These are phyloP conservation scores for Pangasius macronema DNA, from an alignment of 2,797 vertebrate genomes.

Conservation along the genomic window DNA sequence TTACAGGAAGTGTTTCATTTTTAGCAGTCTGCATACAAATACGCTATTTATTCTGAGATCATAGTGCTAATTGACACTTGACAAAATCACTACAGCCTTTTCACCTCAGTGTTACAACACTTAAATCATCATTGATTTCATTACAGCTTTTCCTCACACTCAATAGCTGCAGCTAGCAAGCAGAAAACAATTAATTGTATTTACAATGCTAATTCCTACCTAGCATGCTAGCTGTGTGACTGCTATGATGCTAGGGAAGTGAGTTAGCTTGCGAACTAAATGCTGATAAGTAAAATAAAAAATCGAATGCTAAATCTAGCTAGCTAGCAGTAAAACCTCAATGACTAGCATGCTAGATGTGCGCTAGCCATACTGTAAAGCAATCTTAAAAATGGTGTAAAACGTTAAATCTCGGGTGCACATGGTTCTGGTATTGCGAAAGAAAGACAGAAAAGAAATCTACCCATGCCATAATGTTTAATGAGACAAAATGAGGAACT, in stretches of 20 bases:
- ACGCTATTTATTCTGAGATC: not conserved
- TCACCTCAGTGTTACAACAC: not conserved
- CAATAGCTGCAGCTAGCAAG: not conserved
- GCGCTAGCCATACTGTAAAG: not conserved
- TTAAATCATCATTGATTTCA: not conserved
- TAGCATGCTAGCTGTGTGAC: not conserved
- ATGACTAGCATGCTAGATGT: not conserved
- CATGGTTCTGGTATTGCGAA: slow-evolving; percentile 4
- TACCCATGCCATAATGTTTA: not conserved
- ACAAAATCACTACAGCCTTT: not conserved
- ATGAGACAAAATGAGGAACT: not conserved
- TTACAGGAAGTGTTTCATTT: not conserved
- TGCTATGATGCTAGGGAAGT: not conserved
- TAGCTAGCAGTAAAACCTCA: not conserved
- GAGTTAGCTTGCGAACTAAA: not conserved
- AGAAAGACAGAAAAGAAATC: not conserved
- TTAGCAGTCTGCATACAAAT: not conserved
- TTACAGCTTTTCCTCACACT: not conserved
- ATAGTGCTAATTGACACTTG: not conserved
- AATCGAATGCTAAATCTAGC: not conserved
- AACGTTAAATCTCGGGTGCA: not conserved
- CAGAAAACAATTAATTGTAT: too few species aligned
- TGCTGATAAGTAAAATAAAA: not conserved
- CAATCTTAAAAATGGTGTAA: not conserved
- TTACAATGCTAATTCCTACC: not conserved